These are phyloP conservation scores for Aquatica leii DNA, from an alignment of 2,888 invertebrate genomes.

Conservation along the genomic window DNA sequence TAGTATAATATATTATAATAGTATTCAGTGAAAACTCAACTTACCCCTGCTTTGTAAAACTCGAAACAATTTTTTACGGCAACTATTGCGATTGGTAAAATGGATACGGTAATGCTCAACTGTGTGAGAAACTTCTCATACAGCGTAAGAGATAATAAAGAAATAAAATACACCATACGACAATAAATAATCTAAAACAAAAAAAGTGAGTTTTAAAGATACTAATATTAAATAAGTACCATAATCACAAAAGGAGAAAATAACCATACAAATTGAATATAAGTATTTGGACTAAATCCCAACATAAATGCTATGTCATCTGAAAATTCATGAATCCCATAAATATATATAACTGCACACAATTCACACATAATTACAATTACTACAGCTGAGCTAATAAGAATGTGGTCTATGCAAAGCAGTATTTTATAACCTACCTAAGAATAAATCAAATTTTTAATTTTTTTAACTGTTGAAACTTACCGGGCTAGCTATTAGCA, in stretches of 20 bases:
- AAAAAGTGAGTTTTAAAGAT: too few relatives aligned
- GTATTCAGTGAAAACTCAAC: too few relatives aligned
- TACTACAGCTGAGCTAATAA: slow-evolving; percentile 24
- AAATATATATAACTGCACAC: slow-evolving; percentile 36
- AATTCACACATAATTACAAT: slow-evolving; percentile 33
- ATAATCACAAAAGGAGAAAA: slow-evolving; percentile 30
- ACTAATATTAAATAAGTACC: slow-evolving; percentile 28
- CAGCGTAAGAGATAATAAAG: too few relatives aligned
- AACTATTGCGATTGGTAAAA: slow-evolving; percentile 12
- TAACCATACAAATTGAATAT: slow-evolving; percentile 37
- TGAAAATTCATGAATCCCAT: slow-evolving; percentile 39
- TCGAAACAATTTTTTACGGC: too few relatives aligned
- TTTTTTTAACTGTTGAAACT: not conserved
- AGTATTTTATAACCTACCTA: slow-evolving; percentile 31
- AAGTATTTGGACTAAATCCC: slow-evolving; percentile 35
- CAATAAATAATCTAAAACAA: too few relatives aligned
- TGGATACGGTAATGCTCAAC: not conserved
- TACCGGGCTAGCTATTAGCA: slow-evolving; percentile 19
- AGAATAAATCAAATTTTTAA: not conserved
- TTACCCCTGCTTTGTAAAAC: too few relatives aligned
- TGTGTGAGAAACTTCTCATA: not conserved
- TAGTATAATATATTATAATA: too few relatives aligned
- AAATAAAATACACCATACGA: too few relatives aligned
- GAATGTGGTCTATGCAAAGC: slow-evolving; percentile 20
- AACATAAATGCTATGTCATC: slow-evolving; percentile 45